Evolutionary conservation across 2,888 invertebrate species (phyloP).

Genomic region (Lingula anatina): DNA sequence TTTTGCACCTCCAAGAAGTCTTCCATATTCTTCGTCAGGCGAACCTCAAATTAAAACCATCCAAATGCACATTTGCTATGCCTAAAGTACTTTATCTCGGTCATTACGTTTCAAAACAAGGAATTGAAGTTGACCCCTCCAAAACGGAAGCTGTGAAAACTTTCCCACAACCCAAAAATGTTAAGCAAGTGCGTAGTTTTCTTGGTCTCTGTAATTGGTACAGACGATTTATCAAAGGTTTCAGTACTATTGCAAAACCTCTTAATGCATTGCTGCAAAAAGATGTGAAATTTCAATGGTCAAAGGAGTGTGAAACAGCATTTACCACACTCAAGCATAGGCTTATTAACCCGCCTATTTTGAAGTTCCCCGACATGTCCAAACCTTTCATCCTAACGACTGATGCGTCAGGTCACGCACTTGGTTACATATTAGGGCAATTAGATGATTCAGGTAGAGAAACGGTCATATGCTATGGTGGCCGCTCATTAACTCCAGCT

Average conservation of each 20-base stretch:
- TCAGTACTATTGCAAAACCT: slow-evolving; percentile 16
- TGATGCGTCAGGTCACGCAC: slow-evolving; percentile 13
- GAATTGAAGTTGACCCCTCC: no score
- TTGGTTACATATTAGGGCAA: no score
- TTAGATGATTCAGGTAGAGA: no score
- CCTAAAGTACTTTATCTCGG: background rate
- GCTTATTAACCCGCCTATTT: background rate
- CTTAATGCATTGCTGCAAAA: background rate
- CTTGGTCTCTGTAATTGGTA: slow-evolving; percentile 28
- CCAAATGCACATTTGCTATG: background rate
- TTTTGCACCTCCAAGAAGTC: no score
- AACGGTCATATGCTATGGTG: slow-evolving; percentile 1
- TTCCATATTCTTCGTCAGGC: background rate
- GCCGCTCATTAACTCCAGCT: background rate
- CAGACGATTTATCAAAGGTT: slow-evolving; percentile 29
- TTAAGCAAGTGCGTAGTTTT: background rate
- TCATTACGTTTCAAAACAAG: slow-evolving; percentile 1
- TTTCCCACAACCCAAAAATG: background rate
- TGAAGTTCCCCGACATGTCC: slow-evolving; percentile 9
- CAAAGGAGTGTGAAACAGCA: background rate
- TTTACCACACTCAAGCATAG: background rate
- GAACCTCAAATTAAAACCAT: no score
- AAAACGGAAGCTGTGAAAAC: background rate
- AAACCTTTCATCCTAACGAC: slow-evolving; percentile 10
- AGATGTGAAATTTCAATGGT: background rate